A percentile compares a stretch with the other conserved stretches of the same genome.
These are phyloP conservation scores for Lagria hirta DNA, from an alignment of 2,888 invertebrate species.

Conservation along the genomic window DNA sequence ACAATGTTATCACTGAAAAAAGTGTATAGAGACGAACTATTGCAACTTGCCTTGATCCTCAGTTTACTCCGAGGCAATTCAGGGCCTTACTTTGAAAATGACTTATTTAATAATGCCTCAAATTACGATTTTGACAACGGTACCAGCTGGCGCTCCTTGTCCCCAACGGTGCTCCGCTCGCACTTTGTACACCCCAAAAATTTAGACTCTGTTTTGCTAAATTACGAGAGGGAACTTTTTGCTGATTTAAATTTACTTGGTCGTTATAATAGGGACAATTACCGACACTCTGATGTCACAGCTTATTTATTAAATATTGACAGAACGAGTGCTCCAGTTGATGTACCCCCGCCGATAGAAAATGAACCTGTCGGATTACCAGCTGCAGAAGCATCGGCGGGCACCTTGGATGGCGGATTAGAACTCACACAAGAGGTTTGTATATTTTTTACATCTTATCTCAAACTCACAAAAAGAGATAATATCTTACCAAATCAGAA, in stretches of 20 bases:
- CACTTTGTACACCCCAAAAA: conserved; percentile 71
- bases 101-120: conserved; percentile 46
- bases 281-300: conserved; percentile 58
- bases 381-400: conserved; percentile 11
- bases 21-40: conserved; percentile 76
- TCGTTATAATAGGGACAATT: conserved; percentile 59
- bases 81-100: conserved; percentile 66
- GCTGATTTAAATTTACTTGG: conserved; percentile 74
- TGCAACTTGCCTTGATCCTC: conserved; percentile 78
- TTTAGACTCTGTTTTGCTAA: conserved; percentile 67
- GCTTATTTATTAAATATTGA: conserved; percentile 66
- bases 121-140: conserved; percentile 64
- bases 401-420: conserved; percentile 26
- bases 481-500: too few species aligned
- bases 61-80: conserved; percentile 78
- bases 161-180: conserved; percentile 61
- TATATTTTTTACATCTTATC: conserved; percentile 14
- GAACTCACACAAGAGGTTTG: conserved; percentile 49
- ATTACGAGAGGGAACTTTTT: conserved; percentile 72
- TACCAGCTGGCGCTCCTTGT: conserved; percentile 67
- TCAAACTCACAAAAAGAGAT: too few species aligned
- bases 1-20: conserved; percentile 81
- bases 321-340: conserved; percentile 37
- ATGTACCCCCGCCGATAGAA: conserved; percentile 20
- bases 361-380: conserved; percentile 6